Conservation (phyloP, 2,888 invertebrate genomes). For the Chaetogeoica ovagalla region DNA sequence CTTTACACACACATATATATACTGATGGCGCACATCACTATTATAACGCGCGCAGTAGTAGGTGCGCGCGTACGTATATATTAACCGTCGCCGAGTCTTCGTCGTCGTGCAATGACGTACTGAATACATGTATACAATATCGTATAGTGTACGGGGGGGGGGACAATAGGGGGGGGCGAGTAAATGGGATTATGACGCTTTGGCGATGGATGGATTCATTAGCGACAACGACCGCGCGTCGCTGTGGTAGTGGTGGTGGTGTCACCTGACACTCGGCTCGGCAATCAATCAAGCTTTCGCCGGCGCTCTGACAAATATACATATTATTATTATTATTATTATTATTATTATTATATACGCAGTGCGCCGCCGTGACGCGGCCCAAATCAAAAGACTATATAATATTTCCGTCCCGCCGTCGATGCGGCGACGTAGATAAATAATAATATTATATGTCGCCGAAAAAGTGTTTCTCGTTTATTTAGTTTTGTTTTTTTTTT, state of each 20-base stretch:
- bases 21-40: too few species aligned
- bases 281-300: constrained; percentile 51
- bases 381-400: constrained; percentile 44
- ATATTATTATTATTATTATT: too few species aligned
- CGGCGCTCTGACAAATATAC: constrained; percentile 17
- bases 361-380: constrained; percentile 9
- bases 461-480: constrained; percentile 22
- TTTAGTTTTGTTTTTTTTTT: constrained; percentile 7
- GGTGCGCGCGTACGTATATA: too few species aligned
- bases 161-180: background rate
- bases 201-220: constrained; percentile 51
- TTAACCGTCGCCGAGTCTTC: too few species aligned
- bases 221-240: constrained; percentile 34
- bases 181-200: constrained; percentile 51
- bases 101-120: too few species aligned
- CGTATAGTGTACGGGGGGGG: background rate
- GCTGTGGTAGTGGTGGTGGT: too few species aligned
- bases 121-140: too few species aligned
- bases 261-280: constrained; percentile 46
- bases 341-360: too few species aligned
- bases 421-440: constrained; percentile 20
- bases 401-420: too few species aligned
- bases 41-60: too few species aligned
- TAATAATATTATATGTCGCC: constrained; percentile 11
- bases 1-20: too few species aligned